Percentiles rank a stretch among this genome's conserved stretches.
phyloP scores from a whole-genome alignment of 2,888 invertebrate genomes.

The Apamea epomidion region DNA sequence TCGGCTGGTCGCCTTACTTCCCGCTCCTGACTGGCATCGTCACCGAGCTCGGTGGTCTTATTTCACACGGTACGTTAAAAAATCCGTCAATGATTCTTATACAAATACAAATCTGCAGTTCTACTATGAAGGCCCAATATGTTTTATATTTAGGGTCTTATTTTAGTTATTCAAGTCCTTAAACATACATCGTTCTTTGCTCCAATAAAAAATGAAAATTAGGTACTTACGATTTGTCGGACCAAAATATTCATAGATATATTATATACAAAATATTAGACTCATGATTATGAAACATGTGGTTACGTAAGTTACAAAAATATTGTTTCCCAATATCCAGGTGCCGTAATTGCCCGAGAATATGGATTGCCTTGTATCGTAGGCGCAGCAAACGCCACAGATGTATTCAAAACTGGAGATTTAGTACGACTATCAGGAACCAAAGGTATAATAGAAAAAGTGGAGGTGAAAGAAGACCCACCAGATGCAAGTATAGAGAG shows the following conservation, averaged over 20 bases:
- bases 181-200: neutral
- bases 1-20: slow-evolving; percentile 96
- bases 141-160: neutral
- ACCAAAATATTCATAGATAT: neutral
- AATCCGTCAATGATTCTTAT: neutral
- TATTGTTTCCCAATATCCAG: slow-evolving; percentile 78
- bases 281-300: neutral
- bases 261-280: neutral
- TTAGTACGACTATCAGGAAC: slow-evolving; percentile 88
- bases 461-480: slow-evolving; percentile 68
- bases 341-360: slow-evolving; percentile 95
- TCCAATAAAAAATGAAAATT: neutral
- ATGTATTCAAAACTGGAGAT: slow-evolving; percentile 92
- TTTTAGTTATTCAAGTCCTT: too few species aligned
- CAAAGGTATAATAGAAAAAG: slow-evolving; percentile 83
- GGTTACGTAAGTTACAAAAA: neutral
- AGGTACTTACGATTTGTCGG: neutral
- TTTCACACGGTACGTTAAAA: slow-evolving; percentile 92
- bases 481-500: slow-evolving; percentile 43
- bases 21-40: slow-evolving; percentile 94
- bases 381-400: slow-evolving; percentile 93
- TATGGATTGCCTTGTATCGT: slow-evolving; percentile 96
- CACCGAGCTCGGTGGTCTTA: slow-evolving; percentile 95
- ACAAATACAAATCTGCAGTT: neutral
- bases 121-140: too few species aligned